Base-by-base conservation (phyloP, 2,888 invertebrate species). In the Hemistola chrysoprasaria region DNA sequence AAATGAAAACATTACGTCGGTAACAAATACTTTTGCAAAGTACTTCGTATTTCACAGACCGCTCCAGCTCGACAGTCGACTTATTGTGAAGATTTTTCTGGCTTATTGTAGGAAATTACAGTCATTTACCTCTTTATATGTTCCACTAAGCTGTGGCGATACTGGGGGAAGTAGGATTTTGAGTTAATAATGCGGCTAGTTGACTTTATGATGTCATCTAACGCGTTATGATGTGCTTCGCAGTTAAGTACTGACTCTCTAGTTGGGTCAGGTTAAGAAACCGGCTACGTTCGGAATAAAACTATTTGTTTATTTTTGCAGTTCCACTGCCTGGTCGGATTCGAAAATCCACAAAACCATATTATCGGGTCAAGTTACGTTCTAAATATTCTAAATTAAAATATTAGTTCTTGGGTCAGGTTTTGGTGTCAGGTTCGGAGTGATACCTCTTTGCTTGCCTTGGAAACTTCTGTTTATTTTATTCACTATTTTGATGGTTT, bases 1-100 rank as follows among this genome's bases (percentile, higher is more conserved):
- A 37, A 48, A 39, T 11, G 45, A 51, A 56, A 55, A 46, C 8
- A 42, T 16, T 16, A 16, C 16, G 16, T 2, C 3, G 16, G 16
- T 16, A 16, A 16, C 16, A 16, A 16, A 16, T 40, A 22, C 33
- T 0, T 8, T 27, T 3, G 11, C 40, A 25, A 33, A 47, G 46
- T 30, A 42, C 28, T 40, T 44, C 27, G 29, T 42, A 45, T 48
- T 45, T 46, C 46, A 46, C 28, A 39, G n/a, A 47, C 40, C 35
- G 28, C 32, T 40, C 47, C 21, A 28, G 31, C 47, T 50, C 50
- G 58, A 62, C 62, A 57, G 53, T 24, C 36, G 50, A 67, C 59
- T 65, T 74, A 76, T 72, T 67, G 71, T 61, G 48, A 56, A 61
- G 51, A 75, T 78, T 77, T 80, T 73, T 78, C 74, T 62, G 59